Base-by-base conservation (phyloP, 1,140 invertebrate species). In the Heliconius himera region DNA sequence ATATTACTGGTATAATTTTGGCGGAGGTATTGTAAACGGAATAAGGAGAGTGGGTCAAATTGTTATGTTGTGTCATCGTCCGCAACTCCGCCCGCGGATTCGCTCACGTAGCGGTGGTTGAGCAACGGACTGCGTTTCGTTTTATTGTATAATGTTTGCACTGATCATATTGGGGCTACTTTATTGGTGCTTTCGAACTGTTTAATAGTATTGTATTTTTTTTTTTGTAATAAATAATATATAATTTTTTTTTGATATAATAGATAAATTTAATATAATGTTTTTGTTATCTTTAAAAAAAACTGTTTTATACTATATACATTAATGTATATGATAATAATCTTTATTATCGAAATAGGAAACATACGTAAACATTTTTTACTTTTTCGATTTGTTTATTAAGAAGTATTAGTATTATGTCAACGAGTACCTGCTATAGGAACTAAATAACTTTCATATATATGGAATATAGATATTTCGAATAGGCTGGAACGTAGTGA, bases 1-100 rank as follows among this genome's bases (percentile, higher is more conserved):
- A 66, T 80, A 70, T 83, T 76, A 81, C 73, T 70, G 22, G 79
- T 78, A 78, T 83, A 86, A 86, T 87, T 85, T 86, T 83, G 83
- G 82, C 82, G 77, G 1, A 46, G 13, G 3, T 81, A 81, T 87
- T 82, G 80, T 79, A 76, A 74, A 76, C 78, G 33, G 18, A 51
- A 18, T 51, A 51, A 51, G 49, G 74, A 75, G 81, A 87, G 83
- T 84, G 84, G 86, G 84, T 86, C 85, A 85, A 73, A 77, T 79
- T 73, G 78, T 80, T 72, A 78, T n/a, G n/a, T 78, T 82, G 81
- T 84, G 81, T 78, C 78, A 85, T 82, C 73, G 73, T 18, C 46
- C n/a, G n/a, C n/a, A n/a, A n/a, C n/a, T n/a, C n/a, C 22, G 16
- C 66, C 22, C n/a, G 38, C 33, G 70, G 76, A 78, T 46, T 49